These are phyloP conservation scores for Drosophila setosimentum DNA, from an alignment of 2,888 invertebrate genomes.

Conservation along the genomic window DNA sequence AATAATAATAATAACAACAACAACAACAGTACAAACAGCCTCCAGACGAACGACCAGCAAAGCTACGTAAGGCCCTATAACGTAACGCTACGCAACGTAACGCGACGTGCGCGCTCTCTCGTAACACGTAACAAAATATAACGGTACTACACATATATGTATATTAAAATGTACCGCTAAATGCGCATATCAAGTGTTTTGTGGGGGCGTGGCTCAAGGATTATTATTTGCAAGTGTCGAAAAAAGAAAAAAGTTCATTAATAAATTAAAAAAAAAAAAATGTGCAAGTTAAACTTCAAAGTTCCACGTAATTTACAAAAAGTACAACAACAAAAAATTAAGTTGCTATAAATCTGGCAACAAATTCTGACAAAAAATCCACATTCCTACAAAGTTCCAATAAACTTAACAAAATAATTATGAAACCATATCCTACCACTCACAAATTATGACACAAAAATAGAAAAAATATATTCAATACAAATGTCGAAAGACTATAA, in stretches of 20 bases:
- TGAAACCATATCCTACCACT: conserved; percentile 11
- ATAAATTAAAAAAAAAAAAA: neutral
- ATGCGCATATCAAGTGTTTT: conserved; percentile 19
- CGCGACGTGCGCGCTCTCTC: conserved; percentile 34
- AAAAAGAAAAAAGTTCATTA: neutral
- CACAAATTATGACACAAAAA: conserved; percentile 36
- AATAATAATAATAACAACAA: conserved; percentile 22
- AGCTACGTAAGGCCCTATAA: conserved; percentile 34
- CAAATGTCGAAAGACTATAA: conserved; percentile 14
- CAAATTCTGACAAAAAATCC: conserved; percentile 5
- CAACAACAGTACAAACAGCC: conserved; percentile 24
- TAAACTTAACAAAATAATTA: neutral
- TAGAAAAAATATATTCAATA: neutral
- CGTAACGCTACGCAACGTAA: conserved; percentile 28
- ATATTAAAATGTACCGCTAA: conserved; percentile 18
- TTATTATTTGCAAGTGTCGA: conserved; percentile 35
- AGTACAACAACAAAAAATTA: conserved; percentile 3
- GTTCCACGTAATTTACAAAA: neutral
- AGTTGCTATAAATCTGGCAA: conserved; percentile 8
- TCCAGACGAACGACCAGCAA: conserved; percentile 34
- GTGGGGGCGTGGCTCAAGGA: conserved; percentile 41
- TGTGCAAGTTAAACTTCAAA: conserved; percentile 22
- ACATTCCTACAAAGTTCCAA: conserved; percentile 11
- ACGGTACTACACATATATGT: conserved; percentile 32
- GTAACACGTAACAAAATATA: conserved; percentile 30